phyloP scores from a whole-genome alignment of 2,113 vertebrate genomes.

The Piliocolobus tephrosceles region DNA sequence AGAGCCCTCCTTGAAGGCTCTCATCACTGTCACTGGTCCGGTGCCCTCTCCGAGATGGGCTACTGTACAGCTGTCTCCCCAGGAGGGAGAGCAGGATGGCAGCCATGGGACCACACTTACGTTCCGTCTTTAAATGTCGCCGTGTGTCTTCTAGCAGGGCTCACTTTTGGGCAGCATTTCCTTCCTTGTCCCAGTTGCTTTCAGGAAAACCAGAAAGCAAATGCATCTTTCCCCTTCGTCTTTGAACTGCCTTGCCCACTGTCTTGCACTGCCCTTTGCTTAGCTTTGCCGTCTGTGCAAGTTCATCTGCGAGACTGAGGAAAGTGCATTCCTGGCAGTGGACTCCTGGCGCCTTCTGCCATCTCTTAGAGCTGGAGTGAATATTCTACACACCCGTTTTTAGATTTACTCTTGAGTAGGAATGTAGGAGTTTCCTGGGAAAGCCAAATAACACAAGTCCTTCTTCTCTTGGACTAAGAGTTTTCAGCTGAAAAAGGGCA shows the following conservation, averaged over 20 bases:
- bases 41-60: neutral
- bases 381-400: neutral
- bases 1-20: neutral
- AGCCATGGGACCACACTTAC: neutral
- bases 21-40: neutral
- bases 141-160: neutral
- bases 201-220: neutral
- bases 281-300: neutral
- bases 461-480: neutral
- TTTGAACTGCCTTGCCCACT: neutral
- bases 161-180: neutral
- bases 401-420: neutral
- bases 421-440: neutral
- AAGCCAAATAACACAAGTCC: neutral
- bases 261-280: neutral
- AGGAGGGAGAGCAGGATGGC: neutral
- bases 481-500: neutral
- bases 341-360: neutral
- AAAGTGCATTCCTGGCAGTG: neutral
- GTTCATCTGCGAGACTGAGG: neutral
- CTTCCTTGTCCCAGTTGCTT: neutral
- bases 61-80: no score
- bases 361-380: neutral
- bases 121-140: neutral
- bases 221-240: neutral